Evolutionary conservation across 1,140 invertebrate species (phyloP).

Genomic region (Drosophila punjabiensis): DNA sequence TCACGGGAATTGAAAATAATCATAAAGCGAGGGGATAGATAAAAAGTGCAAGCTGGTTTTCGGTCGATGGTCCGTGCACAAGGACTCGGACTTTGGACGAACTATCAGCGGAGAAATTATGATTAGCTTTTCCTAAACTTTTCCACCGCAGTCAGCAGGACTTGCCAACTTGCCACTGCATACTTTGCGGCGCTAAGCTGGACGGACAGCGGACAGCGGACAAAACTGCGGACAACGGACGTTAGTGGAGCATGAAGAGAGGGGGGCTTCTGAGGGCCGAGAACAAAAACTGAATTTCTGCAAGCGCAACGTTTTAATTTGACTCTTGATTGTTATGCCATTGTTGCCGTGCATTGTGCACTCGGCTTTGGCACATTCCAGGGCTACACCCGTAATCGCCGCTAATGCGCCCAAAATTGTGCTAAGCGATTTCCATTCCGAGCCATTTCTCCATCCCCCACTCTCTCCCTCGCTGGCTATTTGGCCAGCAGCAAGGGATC

Average conservation of each 20-base stretch:
- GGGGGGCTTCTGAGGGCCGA: slow-evolving; percentile 8
- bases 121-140: slow-evolving; percentile 80
- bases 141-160: slow-evolving; percentile 70
- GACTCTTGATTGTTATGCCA: slow-evolving; percentile 58
- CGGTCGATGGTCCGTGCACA: slow-evolving; percentile 42
- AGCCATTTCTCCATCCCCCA: slow-evolving; percentile 5
- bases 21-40: slow-evolving; percentile 73
- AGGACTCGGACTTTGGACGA: slow-evolving; percentile 29
- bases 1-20: slow-evolving; percentile 80
- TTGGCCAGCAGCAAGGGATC: slow-evolving; percentile 6
- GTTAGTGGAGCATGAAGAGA: slow-evolving; percentile 43
- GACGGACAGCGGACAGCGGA: slow-evolving; percentile 13
- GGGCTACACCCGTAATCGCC: slow-evolving; percentile 59
- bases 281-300: slow-evolving; percentile 56
- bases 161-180: slow-evolving; percentile 62
- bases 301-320: slow-evolving; percentile 72
- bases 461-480: slow-evolving; percentile 1
- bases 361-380: slow-evolving; percentile 18
- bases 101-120: slow-evolving; percentile 75
- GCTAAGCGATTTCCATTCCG: slow-evolving; percentile 58
- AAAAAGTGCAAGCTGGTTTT: slow-evolving; percentile 70
- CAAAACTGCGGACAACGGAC: slow-evolving; percentile 9
- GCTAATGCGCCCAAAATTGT: slow-evolving; percentile 66
- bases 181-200: slow-evolving; percentile 54
- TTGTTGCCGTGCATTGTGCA: slow-evolving; percentile 50